Evolutionary conservation across 2,888 invertebrate genomes (phyloP).

Genomic region (Cantharis flavilabris): DNA sequence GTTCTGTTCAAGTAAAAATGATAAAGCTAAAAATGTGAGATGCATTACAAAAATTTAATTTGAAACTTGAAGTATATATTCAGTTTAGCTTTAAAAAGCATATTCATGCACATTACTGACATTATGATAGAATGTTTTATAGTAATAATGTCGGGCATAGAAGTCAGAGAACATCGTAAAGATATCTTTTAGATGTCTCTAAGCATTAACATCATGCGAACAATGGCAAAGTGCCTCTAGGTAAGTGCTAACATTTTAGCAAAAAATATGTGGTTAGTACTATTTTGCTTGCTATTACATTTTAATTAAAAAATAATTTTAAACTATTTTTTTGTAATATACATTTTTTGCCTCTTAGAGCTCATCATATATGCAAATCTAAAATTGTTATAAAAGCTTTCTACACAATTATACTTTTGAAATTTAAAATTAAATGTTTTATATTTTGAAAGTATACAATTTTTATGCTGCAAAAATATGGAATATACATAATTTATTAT

Average conservation of each 20-base stretch:
- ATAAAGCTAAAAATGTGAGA: not conserved
- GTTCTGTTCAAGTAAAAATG: not conserved
- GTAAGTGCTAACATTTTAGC: constrained; percentile 3
- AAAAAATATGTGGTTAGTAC: not conserved
- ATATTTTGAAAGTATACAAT: not conserved
- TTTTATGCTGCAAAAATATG: not conserved
- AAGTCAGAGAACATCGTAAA: constrained; percentile 33
- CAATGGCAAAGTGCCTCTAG: constrained; percentile 30
- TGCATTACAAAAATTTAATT: not conserved
- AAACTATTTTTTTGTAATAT: not conserved
- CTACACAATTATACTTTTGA: not conserved
- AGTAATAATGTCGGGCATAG: constrained; percentile 41
- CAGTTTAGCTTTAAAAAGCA: not conserved
- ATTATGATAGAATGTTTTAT: constrained; percentile 32
- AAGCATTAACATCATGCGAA: constrained; percentile 36
- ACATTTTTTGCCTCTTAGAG: not conserved
- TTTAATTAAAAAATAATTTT: not conserved
- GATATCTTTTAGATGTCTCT: constrained; percentile 38
- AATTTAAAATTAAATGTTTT: not conserved
- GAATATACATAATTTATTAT: not conserved
- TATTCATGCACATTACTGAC: constrained; percentile 40
- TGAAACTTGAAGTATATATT: not conserved
- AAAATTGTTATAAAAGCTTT: not conserved
- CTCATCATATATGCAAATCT: not conserved
- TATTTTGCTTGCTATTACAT: not conserved